A percentile compares a stretch with the other conserved stretches of the same genome.
These are phyloP conservation scores for Microtus richardsoni DNA, from an alignment of 2,113 vertebrate genomes.

Conservation along the genomic window DNA sequence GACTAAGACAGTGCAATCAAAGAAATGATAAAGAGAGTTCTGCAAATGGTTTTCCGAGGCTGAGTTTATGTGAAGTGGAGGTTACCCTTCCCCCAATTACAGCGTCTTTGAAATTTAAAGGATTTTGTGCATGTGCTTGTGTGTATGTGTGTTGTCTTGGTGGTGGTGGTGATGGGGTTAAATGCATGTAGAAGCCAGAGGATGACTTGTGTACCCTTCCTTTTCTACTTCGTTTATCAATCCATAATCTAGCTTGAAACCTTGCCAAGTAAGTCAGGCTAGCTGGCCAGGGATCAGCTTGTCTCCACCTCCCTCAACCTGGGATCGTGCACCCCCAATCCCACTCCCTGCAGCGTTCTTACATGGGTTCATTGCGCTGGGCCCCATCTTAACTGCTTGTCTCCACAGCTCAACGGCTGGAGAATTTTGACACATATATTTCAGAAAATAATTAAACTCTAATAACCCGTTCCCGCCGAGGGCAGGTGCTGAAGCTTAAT, in stretches of 20 bases:
- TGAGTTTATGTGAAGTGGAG: background rate
- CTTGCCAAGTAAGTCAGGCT: background rate
- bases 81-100: background rate
- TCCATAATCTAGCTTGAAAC: background rate
- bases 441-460: constrained; percentile 57
- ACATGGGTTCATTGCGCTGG: background rate
- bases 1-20: constrained; percentile 9
- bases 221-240: background rate
- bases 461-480: background rate
- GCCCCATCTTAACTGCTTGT: background rate
- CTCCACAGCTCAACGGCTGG: background rate
- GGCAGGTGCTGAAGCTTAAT: background rate
- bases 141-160: background rate
- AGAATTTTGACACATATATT: constrained; percentile 13
- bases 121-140: background rate
- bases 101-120: constrained; percentile 3
- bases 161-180: background rate
- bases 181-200: too few relatives aligned
- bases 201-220: background rate
- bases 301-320: too few relatives aligned
- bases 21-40: background rate
- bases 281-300: background rate
- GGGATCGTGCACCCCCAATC: too few relatives aligned
- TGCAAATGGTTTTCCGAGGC: background rate
- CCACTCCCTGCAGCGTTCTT: background rate